Conservation (phyloP, 2,888 invertebrate genomes). For the Eilema griseolum region DNA sequence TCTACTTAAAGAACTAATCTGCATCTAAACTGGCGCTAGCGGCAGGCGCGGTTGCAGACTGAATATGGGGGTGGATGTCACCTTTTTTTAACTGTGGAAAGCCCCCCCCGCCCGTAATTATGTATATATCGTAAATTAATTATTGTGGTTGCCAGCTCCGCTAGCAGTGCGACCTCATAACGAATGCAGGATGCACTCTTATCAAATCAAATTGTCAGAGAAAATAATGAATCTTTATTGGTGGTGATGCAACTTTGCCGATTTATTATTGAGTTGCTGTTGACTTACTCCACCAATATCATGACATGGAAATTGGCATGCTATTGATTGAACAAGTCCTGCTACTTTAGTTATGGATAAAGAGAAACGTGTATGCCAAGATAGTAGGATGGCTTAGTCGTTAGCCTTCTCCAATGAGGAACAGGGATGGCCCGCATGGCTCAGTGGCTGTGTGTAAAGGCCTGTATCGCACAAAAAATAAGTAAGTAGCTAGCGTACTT, state of each 20-base stretch:
- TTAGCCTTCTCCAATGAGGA: no score
- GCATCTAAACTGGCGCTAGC: no score
- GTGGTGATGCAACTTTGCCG: conserved; percentile 43
- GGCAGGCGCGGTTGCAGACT: no score
- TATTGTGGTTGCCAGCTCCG: conserved; percentile 11
- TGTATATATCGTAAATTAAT: no score
- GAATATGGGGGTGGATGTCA: no score
- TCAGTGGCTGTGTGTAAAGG: no score
- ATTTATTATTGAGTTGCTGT: conserved; percentile 29
- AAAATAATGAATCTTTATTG: conserved; percentile 41
- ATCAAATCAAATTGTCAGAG: conserved; percentile 35
- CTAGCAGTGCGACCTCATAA: conserved; percentile 16
- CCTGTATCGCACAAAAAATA: no score
- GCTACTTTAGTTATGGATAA: neutral
- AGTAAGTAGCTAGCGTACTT: no score
- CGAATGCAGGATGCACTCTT: conserved; percentile 19
- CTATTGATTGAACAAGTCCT: neutral
- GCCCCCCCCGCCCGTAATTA: no score
- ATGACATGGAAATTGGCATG: neutral
- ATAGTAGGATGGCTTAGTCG: neutral
- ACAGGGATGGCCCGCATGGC: no score
- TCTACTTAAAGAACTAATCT: no score
- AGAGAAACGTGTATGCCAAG: neutral
- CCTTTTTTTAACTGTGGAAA: no score
- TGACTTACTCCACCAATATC: neutral